Evolutionary conservation across 1,140 invertebrate species (phyloP), one percentile per base, ranked within the genome.

Genomic region (Cyclargus thomasi): DNA sequence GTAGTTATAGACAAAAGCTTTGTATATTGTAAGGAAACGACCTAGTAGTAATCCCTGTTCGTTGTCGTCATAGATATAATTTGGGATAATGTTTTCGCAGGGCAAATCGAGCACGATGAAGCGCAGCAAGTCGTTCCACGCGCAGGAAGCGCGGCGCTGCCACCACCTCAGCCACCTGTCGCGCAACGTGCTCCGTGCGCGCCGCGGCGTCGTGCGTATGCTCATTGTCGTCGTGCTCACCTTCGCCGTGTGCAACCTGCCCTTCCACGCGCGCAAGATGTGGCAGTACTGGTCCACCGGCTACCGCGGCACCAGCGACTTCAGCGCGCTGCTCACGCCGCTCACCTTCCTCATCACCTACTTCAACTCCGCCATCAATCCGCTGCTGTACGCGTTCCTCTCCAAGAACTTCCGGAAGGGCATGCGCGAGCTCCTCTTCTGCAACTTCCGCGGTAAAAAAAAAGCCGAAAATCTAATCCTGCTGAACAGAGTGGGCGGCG

Each of bases 281-380:
- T 96, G 96, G 94, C 94, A 95, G 76, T 93, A 91, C 84, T 94
- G 93, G 93, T 93, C 93, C 67, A 88, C 87, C 70, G 91, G 88
- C 71, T 95, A 95, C 83, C 89, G 93, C 67, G 92, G 93, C 57
- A 92, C 92, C 29, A 93, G 92, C 62, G 91, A 93, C 74, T 94
- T 95, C 77, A 95, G 94, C 78, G 93, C 94, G 16, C 88, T 97
- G 1, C 91, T 97, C 62, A 96, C 96, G 2, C 95, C 96, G 1
- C 91, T 95, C n/a, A 96, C 95, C 8, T 96, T 95, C 85, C 92
- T 97, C 55, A 93, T 96, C 71, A 94, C 96, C 47, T 97, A 96
- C 78, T 94, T 95, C 82, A 97, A 97, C 91, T 96, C 95, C 14
- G 96, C 94, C 36, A 92, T 97, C 67, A 97, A 97, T 88, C 96